A percentile compares a stretch with the other conserved stretches of the same genome.
These are phyloP conservation scores for Neodontobutis hainanensis DNA, from an alignment of 2,113 vertebrate species.

Conservation along the genomic window DNA sequence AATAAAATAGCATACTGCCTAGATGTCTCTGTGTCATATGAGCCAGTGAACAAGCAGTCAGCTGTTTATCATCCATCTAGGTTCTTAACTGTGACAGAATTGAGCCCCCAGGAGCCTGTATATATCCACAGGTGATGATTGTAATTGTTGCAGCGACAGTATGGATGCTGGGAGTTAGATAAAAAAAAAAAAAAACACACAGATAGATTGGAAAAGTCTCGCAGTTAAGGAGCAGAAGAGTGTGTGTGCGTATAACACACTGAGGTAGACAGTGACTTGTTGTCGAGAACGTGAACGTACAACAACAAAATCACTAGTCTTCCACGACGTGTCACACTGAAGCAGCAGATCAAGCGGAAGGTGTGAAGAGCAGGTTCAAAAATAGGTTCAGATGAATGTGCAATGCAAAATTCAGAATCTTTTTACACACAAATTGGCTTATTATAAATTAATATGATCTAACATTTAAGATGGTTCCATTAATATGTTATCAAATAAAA, in stretches of 20 bases:
- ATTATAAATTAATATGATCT: too few species aligned
- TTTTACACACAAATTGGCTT: neutral
- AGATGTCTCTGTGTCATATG: neutral
- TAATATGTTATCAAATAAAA: neutral
- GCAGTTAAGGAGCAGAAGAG: neutral
- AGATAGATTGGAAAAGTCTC: neutral
- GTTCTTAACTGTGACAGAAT: neutral
- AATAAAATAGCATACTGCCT: neutral
- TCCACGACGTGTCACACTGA: constrained; percentile 61
- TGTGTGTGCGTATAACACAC: constrained; percentile 34
- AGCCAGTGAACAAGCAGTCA: neutral
- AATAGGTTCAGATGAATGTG: neutral
- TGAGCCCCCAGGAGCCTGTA: neutral
- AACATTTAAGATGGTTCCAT: neutral
- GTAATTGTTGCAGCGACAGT: constrained; percentile 2
- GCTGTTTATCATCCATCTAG: neutral
- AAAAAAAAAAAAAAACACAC: neutral
- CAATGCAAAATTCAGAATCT: neutral
- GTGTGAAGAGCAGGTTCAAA: neutral
- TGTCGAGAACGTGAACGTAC: constrained; percentile 65
- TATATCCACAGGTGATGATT: constrained; percentile 9
- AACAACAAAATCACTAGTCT: constrained; percentile 82
- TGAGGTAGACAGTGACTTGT: constrained; percentile 79
- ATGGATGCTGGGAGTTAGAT: constrained; percentile 1
- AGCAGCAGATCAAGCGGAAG: neutral